Evolutionary conservation across 2,797 vertebrate genomes (phyloP), one percentile per base, ranked within the genome.

Genomic region (Pygocentrus nattereri): DNA sequence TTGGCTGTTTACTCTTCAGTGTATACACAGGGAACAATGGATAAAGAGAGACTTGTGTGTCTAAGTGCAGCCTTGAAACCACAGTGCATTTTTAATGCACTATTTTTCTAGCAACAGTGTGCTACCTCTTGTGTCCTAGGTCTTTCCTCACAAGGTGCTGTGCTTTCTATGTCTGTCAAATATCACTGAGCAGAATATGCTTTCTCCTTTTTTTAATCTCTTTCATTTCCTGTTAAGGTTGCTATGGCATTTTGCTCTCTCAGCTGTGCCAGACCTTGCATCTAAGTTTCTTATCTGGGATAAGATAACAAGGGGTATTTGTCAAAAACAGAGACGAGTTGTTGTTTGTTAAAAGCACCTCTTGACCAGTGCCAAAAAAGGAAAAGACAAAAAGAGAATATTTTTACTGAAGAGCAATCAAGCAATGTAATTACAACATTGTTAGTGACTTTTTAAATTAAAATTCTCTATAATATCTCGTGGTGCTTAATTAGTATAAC

Each of bases 221-320:
- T 19, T 75, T 79, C 61, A 76, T 82, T 79, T 77, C 70, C 65
- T 72, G 47, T 77, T 49, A 77, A 52, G 77, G 27, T 77, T 50
- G 18, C 38, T 5, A 8, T 38, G 0, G 4, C 38, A 38, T 38
- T 38, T 10, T 44, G 41, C 8, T 44, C 41, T 11, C 41, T 44
- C 41, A 10, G 41, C 25, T 71, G 44, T 15, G 2, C 16, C 68
- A 30, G 25, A 7, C 15, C 6, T 19, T 16, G 88, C 86, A 91
- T 91, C 87, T 80, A 2, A 87, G 87, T 88, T 91, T 89, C 85
- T 90, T 83, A n/a, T 76, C 85, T 47, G 52, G 82, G 75, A n/a
- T 30, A 12, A 34, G 3, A 7, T 16, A 6, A 34, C 30, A 16
- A 23, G 0, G 18, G 5, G 19, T 54, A 54, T 54, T 54, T 44